Evolutionary conservation across 1,140 invertebrate species (phyloP).

Genomic region (Platorchestia sp.): DNA sequence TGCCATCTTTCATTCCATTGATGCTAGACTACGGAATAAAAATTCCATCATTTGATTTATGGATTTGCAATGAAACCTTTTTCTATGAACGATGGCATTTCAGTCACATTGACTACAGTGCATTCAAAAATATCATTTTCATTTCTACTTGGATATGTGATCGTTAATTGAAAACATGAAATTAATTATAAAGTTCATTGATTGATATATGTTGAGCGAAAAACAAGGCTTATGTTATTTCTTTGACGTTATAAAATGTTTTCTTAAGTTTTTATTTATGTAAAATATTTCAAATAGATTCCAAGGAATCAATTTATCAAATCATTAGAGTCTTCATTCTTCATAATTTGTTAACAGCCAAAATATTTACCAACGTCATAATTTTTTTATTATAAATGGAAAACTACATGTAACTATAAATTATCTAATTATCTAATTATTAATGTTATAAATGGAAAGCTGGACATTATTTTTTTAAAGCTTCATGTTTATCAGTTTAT

Average conservation of each 20-base stretch:
- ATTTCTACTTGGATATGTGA: not conserved
- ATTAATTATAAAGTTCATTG: not conserved
- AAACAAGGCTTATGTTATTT: not conserved
- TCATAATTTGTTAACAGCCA: no score
- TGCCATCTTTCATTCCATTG: not conserved
- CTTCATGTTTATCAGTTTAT: no score
- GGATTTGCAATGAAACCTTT: not conserved
- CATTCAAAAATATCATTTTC: not conserved
- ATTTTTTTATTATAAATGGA: no score
- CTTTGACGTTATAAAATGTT: not conserved
- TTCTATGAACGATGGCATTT: not conserved
- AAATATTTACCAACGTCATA: no score
- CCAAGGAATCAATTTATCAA: not conserved
- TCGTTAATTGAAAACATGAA: not conserved
- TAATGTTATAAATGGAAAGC: no score
- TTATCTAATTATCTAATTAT: no score
- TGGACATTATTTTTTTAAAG: no score
- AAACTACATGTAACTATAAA: no score
- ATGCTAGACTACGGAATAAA: not conserved
- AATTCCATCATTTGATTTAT: not conserved
- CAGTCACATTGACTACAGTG: not conserved
- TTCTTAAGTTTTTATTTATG: not conserved
- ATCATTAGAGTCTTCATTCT: no score
- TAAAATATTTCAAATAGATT: not conserved
- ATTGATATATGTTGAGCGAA: not conserved